Evolutionary conservation across 2,113 vertebrate species (phyloP).

Genomic region (Elephantulus edwardii): DNA sequence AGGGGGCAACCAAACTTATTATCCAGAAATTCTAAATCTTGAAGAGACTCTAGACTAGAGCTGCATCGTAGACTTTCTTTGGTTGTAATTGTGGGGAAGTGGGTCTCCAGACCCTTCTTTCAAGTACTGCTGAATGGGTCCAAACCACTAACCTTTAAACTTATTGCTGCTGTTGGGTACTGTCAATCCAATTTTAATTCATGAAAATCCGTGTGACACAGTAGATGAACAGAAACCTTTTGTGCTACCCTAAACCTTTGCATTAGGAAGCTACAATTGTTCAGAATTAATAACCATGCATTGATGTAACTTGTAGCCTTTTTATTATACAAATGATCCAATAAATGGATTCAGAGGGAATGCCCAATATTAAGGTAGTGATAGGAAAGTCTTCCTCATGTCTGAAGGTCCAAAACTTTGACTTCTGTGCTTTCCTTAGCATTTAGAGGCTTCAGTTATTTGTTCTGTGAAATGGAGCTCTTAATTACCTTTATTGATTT

Average conservation of each 20-base stretch:
- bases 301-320: not conserved
- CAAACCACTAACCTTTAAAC: not conserved
- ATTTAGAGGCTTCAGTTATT: not conserved
- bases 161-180: not conserved
- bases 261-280: not conserved
- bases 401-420: not conserved
- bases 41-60: not conserved
- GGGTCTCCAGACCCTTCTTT: not conserved
- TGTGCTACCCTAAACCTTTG: not conserved
- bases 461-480: not conserved
- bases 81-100: not conserved
- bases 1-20: not conserved
- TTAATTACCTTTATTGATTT: not conserved
- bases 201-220: not conserved
- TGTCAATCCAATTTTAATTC: not conserved
- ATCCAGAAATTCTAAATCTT: not conserved
- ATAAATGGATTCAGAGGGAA: conserved; percentile 7
- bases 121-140: not conserved
- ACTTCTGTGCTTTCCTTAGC: not conserved
- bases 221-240: not conserved
- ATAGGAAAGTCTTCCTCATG: not conserved
- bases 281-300: not conserved
- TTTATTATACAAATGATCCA: not conserved
- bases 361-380: not conserved
- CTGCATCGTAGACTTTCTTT: not conserved